A percentile compares a stretch with the other conserved stretches of the same genome.
Conservation (phyloP, 2,113 vertebrate genomes). For the Megatriorchis doriae region DNA sequence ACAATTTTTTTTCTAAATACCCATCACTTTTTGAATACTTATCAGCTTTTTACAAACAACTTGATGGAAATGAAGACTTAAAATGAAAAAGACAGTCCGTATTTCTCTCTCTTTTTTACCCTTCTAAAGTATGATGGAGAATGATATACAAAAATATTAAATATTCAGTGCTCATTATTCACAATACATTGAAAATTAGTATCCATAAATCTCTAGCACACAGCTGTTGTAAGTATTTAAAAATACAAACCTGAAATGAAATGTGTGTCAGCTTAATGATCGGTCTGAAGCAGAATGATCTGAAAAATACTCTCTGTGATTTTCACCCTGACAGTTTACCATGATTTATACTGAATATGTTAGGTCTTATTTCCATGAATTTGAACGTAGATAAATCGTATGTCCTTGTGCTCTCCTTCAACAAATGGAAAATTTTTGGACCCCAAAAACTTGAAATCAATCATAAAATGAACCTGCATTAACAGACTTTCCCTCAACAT, state of each 20-base stretch:
- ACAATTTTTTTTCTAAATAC: neutral
- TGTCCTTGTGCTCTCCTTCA: slow-evolving; percentile 60
- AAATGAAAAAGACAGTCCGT: neutral
- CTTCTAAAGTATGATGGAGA: neutral
- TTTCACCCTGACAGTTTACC: slow-evolving; percentile 38
- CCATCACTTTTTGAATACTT: neutral
- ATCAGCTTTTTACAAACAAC: neutral
- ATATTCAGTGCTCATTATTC: slow-evolving; percentile 31
- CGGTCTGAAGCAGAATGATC: neutral
- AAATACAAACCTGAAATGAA: slow-evolving; percentile 54
- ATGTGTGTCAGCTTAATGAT: slow-evolving; percentile 49
- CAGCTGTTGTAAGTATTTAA: slow-evolving; percentile 46
- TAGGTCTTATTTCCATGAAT: slow-evolving; percentile 37
- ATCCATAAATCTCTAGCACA: slow-evolving; percentile 25
- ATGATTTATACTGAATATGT: slow-evolving; percentile 47
- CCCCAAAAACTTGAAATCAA: neutral
- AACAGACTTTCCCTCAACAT: neutral
- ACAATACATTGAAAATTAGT: slow-evolving; percentile 30
- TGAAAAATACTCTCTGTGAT: slow-evolving; percentile 32
- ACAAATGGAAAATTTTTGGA: neutral
- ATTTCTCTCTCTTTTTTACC: neutral
- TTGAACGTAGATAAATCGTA: slow-evolving; percentile 29
- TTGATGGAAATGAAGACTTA: neutral
- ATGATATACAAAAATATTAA: slow-evolving; percentile 26
- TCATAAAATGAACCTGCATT: neutral